Percentiles rank a stretch among this genome's conserved stretches.
phyloP scores from a whole-genome alignment of 2,888 invertebrate species.

The Oscheius onirici region DNA sequence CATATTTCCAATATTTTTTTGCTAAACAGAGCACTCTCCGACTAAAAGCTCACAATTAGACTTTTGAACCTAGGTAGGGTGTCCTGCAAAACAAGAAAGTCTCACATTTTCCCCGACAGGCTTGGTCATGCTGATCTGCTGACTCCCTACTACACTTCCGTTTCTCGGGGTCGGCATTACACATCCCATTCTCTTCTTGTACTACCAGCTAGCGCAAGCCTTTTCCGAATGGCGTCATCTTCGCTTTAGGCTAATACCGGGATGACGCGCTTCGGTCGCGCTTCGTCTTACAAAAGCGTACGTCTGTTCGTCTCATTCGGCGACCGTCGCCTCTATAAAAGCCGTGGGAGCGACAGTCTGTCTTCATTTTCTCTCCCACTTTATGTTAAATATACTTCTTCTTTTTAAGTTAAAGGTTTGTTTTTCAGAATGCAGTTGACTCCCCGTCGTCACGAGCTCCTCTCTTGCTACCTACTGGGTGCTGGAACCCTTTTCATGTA shows the following conservation, averaged over 20 bases:
- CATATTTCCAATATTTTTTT: too few species aligned
- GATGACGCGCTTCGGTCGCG: conserved; percentile 25
- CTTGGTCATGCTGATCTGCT: too few species aligned
- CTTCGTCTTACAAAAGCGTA: conserved; percentile 25
- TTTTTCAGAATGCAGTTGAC: conserved; percentile 27
- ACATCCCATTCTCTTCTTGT: too few species aligned
- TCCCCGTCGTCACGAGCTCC: conserved; percentile 46
- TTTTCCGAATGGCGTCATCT: too few species aligned
- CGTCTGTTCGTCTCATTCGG: conserved; percentile 4
- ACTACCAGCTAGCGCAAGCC: too few species aligned
- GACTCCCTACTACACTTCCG: too few species aligned
- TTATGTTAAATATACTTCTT: background rate
- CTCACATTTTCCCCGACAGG: too few species aligned
- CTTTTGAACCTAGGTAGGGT: too few species aligned
- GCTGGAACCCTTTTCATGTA: conserved; percentile 50
- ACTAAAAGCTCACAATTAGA: too few species aligned
- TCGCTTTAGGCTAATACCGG: conserved; percentile 19
- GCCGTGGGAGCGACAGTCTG: background rate
- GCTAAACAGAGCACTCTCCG: too few species aligned
- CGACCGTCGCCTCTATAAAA: conserved; percentile 10
- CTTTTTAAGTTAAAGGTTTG: background rate
- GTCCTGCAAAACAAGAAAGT: too few species aligned
- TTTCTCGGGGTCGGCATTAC: too few species aligned
- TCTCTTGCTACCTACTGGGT: conserved; percentile 45
- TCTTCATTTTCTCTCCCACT: background rate